Conservation (phyloP, 2,113 vertebrate genomes). For the Periophthalmodon schlosseri region DNA sequence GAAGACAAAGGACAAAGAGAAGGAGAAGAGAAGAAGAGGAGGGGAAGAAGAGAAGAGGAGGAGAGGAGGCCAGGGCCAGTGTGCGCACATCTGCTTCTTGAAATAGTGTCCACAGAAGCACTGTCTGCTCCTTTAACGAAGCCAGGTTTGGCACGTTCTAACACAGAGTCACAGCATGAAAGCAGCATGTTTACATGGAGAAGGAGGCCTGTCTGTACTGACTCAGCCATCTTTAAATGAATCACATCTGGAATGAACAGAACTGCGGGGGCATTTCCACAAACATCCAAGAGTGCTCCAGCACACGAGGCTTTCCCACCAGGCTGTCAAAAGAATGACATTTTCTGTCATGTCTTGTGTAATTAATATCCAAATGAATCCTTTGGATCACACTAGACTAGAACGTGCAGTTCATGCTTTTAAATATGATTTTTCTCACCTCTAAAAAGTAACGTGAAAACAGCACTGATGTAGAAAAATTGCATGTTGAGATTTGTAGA, state of each 20-base stretch:
- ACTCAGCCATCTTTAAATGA: background rate
- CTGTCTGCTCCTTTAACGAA: background rate
- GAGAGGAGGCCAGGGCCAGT: too few species aligned
- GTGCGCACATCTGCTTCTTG: too few species aligned
- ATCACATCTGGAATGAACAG: slow-evolving; percentile 26
- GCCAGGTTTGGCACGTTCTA: slow-evolving; percentile 27
- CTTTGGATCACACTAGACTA: background rate
- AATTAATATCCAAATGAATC: background rate
- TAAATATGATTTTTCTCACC: slow-evolving; percentile 28
- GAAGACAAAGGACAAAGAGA: too few species aligned
- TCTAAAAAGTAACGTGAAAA: slow-evolving; percentile 41
- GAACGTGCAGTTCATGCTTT: background rate
- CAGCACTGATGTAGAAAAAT: slow-evolving; percentile 20
- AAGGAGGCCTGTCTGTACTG: background rate
- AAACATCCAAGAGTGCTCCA: slow-evolving; percentile 24
- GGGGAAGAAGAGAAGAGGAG: too few species aligned
- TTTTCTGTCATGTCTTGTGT: background rate
- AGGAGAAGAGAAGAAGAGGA: too few species aligned
- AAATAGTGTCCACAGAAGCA: too few species aligned
- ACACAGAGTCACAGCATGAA: background rate
- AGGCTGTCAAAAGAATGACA: too few species aligned
- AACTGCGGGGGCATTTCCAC: slow-evolving; percentile 9
- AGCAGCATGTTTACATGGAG: background rate
- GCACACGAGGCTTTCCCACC: background rate
- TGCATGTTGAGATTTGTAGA: slow-evolving; percentile 46